Conservation (phyloP, 2,797 vertebrate species). For the Mastacembelus armatus region DNA sequence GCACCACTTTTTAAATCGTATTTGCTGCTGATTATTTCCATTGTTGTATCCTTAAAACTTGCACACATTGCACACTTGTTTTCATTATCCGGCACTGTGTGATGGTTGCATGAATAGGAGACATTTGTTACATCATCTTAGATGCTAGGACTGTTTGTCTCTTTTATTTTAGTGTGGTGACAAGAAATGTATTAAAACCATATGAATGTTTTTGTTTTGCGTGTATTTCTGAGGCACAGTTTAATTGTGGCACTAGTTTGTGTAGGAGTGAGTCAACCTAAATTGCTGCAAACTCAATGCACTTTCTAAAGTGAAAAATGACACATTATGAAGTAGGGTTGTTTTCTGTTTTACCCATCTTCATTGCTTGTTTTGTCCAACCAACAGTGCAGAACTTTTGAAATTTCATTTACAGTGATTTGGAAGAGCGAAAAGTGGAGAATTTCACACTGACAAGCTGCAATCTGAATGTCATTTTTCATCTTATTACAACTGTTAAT, state of each 20-base stretch:
- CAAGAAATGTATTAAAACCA: neutral
- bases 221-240: neutral
- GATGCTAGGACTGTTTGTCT: neutral
- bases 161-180: neutral
- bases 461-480: too few relatives aligned
- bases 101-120: neutral
- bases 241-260: neutral
- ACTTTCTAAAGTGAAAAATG: neutral
- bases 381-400: neutral
- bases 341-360: too few relatives aligned
- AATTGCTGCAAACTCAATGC: neutral
- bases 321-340: neutral
- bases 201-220: neutral
- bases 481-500: too few relatives aligned
- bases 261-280: neutral
- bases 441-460: too few relatives aligned
- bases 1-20: neutral
- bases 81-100: neutral
- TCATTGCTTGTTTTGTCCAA: neutral
- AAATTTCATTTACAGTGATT: too few relatives aligned
- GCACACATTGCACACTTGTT: neutral
- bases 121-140: neutral
- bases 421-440: too few relatives aligned
- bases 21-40: neutral
- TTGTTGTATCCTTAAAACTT: neutral